phyloP scores from a whole-genome alignment of 2,113 vertebrate genomes.

The Zosterops japonicus region DNA sequence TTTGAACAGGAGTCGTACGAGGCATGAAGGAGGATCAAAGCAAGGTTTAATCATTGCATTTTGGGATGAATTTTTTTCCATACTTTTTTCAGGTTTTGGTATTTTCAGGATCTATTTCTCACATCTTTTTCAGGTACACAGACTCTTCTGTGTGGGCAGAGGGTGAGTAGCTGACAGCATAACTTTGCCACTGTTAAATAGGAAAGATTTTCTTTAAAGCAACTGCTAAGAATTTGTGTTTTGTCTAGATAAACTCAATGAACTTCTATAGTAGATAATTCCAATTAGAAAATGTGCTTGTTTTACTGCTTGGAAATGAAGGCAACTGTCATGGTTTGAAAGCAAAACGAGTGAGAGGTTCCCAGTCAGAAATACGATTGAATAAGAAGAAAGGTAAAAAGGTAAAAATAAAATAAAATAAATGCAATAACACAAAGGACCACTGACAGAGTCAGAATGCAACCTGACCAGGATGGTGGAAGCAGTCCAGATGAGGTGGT shows the following conservation, averaged over 20 bases:
- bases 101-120: background rate
- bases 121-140: background rate
- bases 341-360: too few relatives aligned
- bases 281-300: rapidly evolving
- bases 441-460: too few relatives aligned
- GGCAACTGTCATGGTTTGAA: background rate
- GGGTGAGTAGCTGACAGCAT: background rate
- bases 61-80: rapidly evolving
- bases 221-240: background rate
- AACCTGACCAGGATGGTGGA: too few relatives aligned
- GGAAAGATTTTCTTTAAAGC: background rate
- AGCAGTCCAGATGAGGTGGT: too few relatives aligned
- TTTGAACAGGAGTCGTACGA: background rate
- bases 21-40: background rate
- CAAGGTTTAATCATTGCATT: background rate
- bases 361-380: too few relatives aligned
- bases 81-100: background rate
- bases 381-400: too few relatives aligned
- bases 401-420: too few relatives aligned
- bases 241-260: background rate
- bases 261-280: background rate
- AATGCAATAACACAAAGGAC: too few relatives aligned
- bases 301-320: background rate
- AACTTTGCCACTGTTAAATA: background rate
- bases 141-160: background rate